Evolutionary conservation across 2,888 invertebrate genomes (phyloP).

Genomic region (Hipparchia sbordonii): DNA sequence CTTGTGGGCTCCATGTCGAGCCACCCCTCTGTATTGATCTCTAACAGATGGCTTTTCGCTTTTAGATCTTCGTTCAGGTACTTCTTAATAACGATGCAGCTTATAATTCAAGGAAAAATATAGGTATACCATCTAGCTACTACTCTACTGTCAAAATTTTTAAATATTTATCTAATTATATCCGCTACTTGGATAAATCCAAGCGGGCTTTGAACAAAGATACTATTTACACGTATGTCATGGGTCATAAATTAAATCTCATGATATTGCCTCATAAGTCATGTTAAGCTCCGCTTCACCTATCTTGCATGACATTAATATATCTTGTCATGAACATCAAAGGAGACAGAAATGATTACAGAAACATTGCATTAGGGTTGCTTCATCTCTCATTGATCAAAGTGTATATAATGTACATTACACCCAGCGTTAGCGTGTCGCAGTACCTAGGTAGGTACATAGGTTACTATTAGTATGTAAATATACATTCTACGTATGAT

Average conservation of each 20-base stretch:
- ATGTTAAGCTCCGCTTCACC: conserved; percentile 7
- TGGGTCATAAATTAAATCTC: no score
- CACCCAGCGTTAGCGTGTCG: background rate
- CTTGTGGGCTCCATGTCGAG: background rate
- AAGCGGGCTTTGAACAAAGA: no score
- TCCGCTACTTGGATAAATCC: no score
- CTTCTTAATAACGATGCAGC: background rate
- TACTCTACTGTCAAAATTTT: no score
- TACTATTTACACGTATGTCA: no score
- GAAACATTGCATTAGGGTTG: background rate
- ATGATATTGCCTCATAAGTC: background rate
- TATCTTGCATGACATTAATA: background rate
- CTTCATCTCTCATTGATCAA: background rate
- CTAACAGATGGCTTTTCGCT: background rate
- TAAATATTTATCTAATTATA: no score
- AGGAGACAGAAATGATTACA: conserved; percentile 3
- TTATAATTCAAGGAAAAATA: no score
- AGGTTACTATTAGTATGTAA: background rate
- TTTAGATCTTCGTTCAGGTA: background rate
- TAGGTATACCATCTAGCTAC: no score
- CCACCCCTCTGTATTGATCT: background rate
- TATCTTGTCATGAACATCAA: conserved; percentile 10
- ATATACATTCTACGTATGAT: no score
- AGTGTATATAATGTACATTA: background rate
- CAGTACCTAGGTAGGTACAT: background rate